Evolutionary conservation across 2,797 vertebrate genomes (phyloP).

Genomic region (Catharus ustulatus): DNA sequence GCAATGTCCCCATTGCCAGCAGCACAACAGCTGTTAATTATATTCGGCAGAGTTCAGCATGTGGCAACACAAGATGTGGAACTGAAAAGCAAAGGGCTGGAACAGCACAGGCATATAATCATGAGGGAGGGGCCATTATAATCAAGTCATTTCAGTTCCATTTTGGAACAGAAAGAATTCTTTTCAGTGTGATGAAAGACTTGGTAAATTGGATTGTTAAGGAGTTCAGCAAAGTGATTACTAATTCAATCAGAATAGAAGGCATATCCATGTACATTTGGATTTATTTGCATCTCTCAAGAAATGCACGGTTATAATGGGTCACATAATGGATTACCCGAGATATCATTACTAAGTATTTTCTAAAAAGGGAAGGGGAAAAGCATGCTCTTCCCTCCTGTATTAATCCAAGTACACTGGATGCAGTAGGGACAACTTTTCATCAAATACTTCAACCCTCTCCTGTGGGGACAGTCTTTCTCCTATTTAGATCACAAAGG

Average conservation of each 20-base stretch:
- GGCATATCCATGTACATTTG: background rate
- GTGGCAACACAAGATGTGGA: background rate
- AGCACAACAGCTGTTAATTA: constrained; percentile 29
- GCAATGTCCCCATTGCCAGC: background rate
- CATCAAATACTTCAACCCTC: background rate
- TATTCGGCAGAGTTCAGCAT: background rate
- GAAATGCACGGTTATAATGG: background rate
- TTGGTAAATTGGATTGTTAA: background rate
- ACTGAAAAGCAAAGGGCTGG: constrained; percentile 32
- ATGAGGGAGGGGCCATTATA: background rate
- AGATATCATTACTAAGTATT: background rate
- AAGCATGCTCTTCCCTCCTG: background rate
- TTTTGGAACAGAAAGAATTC: constrained; percentile 12
- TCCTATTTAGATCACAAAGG: background rate
- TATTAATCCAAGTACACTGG: background rate
- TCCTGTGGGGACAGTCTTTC: background rate
- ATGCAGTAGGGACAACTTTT: background rate
- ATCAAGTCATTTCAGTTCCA: background rate
- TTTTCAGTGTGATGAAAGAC: constrained; percentile 20
- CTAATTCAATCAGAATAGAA: background rate
- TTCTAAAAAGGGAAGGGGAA: background rate
- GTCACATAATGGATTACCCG: background rate
- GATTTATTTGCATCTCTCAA: background rate
- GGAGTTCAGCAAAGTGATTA: constrained; percentile 2
- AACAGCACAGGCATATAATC: constrained; percentile 4